A percentile compares a stretch with the other conserved stretches of the same genome.
Conservation (phyloP, 2,797 vertebrate species). For the Gephyroberyx darwinii region DNA sequence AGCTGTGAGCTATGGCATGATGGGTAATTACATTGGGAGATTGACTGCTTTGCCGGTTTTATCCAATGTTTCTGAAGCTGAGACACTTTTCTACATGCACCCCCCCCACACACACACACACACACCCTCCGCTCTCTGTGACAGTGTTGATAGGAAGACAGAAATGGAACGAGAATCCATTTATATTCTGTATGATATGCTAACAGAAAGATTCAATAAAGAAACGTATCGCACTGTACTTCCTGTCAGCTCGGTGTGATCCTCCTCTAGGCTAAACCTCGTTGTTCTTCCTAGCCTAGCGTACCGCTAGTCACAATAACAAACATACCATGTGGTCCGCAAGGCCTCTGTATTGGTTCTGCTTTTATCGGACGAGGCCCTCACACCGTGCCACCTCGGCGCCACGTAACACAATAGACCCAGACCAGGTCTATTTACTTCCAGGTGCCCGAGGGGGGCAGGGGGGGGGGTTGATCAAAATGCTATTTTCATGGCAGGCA, state of each 20-base stretch:
- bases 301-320: neutral
- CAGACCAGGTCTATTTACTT: slow-evolving; percentile 40
- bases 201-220: slow-evolving; percentile 29
- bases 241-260: slow-evolving; percentile 1
- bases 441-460: slow-evolving; percentile 7
- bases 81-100: slow-evolving; percentile 28
- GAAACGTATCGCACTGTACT: slow-evolving; percentile 4
- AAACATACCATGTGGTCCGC: slow-evolving; percentile 13
- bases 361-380: slow-evolving; percentile 16
- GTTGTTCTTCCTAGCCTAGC: slow-evolving; percentile 14
- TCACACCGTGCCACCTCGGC: slow-evolving; percentile 1
- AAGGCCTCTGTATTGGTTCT: slow-evolving; percentile 9
- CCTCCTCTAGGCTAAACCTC: slow-evolving; percentile 4
- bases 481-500: slow-evolving; percentile 36
- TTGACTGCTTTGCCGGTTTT: slow-evolving; percentile 46
- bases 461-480: slow-evolving; percentile 41
- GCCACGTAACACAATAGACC: slow-evolving; percentile 14
- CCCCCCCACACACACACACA: neutral
- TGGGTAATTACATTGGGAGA: slow-evolving; percentile 58
- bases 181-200: slow-evolving; percentile 26
- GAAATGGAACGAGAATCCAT: slow-evolving; percentile 20
- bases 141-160: slow-evolving; percentile 24
- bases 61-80: slow-evolving; percentile 29
- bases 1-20: slow-evolving; percentile 36
- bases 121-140: slow-evolving; percentile 5